Evolutionary conservation across 1,140 invertebrate species (phyloP).

Genomic region (Vanessa atalanta): DNA sequence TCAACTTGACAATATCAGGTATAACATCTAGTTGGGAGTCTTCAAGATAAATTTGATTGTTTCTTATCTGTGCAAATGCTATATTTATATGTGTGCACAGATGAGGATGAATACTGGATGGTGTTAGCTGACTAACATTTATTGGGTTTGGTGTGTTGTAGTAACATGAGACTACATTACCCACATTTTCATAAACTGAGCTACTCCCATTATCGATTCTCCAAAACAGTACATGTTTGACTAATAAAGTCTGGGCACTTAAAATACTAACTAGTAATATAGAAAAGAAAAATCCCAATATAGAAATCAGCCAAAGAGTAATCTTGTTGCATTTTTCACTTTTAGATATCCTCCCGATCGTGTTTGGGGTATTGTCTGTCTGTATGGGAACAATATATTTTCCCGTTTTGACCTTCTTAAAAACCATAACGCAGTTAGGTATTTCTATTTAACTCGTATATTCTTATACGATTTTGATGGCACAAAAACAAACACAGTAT

Average conservation of each 20-base stretch:
- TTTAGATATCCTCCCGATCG: not conserved
- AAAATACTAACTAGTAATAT: not conserved
- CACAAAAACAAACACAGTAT: not conserved
- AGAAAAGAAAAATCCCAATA: not conserved
- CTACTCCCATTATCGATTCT: not conserved
- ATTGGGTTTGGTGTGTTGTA: constrained; percentile 80
- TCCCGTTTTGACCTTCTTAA: constrained; percentile 5
- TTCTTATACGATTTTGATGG: not conserved
- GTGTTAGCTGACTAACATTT: constrained; percentile 71
- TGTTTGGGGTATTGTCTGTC: not conserved
- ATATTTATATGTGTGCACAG: constrained; percentile 92
- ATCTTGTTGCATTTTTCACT: not conserved
- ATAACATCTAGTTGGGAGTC: constrained; percentile 74
- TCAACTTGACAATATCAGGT: constrained; percentile 82
- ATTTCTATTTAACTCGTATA: not conserved
- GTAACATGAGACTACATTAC: constrained; percentile 82
- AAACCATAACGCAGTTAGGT: constrained; percentile 12
- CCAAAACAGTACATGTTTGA: not conserved
- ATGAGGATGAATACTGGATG: constrained; percentile 83
- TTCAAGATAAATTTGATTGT: constrained; percentile 82
- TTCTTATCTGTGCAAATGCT: constrained; percentile 85
- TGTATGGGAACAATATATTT: not conserved
- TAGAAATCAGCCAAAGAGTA: not conserved
- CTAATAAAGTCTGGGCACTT: not conserved
- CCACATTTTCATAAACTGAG: constrained; percentile 16